Evolutionary conservation across 2,888 invertebrate species (phyloP), one percentile per base, ranked within the genome.

Genomic region (Temnothorax rugatulus): DNA sequence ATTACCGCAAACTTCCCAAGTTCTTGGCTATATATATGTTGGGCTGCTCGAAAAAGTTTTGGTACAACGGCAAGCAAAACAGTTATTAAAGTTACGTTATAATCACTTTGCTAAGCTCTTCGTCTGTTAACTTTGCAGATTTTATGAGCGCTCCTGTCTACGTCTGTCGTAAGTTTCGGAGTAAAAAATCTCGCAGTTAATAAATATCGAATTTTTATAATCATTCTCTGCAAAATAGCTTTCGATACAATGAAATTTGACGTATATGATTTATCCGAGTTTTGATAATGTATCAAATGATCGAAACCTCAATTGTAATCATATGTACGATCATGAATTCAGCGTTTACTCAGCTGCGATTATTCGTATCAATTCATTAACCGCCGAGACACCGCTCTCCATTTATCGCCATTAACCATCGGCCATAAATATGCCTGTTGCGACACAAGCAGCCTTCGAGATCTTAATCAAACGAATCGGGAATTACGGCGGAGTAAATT

Each of bases 21-120:
- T 79, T 59, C 59, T 73, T 81, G 8, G 13, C 73, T 50, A 11
- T 63, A 41, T 68, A 47, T 15, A 59, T 21, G 13, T 9, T 0
- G 18, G 59, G 18, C 21, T 34, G 59, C 38, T 71, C 47, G 73
- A 81, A 81, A 81, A 81, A 81, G 79, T 81, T 81, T 47, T 18
- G 9, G 21, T 57, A 47, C 25, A 59, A 47, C 77, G 73, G 34
- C 71, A 71, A 73, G 59, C 79, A 81, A 81, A 77, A 59, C 79
- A 59, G 73, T 81, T 81, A 81, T 81, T 81, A 81, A 81, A 81
- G 73, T 81, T 71, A 73, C 59, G 79, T 73, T 59, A 81, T 81
- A 71, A 81, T 81, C 79, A 81, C 79, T 81, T 81, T 73, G 47
- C 79, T 73, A 81, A 81, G 73, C 79, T 81, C 79, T 38, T 47